Conservation (phyloP, 2,113 vertebrate species). For the Glaucomys volans region DNA sequence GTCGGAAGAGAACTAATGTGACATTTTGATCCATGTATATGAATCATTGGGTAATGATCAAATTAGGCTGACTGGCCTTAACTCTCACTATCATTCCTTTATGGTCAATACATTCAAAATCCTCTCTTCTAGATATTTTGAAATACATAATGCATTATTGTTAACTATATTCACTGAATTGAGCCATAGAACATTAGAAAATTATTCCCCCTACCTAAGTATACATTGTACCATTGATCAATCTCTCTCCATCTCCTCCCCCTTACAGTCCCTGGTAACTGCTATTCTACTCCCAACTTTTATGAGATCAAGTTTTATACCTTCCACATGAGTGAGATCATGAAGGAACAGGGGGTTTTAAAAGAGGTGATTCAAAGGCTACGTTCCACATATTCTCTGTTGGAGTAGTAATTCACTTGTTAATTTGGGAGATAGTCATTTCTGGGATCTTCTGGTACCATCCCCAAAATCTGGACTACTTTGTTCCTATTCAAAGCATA, state of each 20-base stretch:
- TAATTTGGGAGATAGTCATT: too few relatives aligned
- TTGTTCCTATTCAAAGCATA: too few relatives aligned
- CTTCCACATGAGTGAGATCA: too few relatives aligned
- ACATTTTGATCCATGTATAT: not conserved
- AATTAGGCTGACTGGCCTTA: too few relatives aligned
- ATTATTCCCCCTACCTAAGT: not conserved
- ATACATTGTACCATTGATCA: not conserved
- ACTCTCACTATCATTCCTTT: not conserved
- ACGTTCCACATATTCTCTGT: too few relatives aligned
- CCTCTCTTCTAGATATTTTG: not conserved
- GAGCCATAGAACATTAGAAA: not conserved
- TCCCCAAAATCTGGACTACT: too few relatives aligned
- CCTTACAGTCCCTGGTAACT: not conserved
- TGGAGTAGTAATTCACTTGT: too few relatives aligned
- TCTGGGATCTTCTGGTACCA: too few relatives aligned
- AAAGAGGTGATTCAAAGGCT: too few relatives aligned
- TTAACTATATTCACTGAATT: not conserved
- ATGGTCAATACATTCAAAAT: not conserved
- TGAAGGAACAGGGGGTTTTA: too few relatives aligned
- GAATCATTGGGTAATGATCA: not conserved
- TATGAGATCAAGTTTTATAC: too few relatives aligned
- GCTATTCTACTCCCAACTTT: not conserved
- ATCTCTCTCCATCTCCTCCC: not conserved
- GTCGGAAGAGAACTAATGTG: too few relatives aligned
- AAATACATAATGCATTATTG: not conserved